Evolutionary conservation across 2,113 vertebrate species (phyloP), one percentile per base, ranked within the genome.

Genomic region (Myotis yumanensis): DNA sequence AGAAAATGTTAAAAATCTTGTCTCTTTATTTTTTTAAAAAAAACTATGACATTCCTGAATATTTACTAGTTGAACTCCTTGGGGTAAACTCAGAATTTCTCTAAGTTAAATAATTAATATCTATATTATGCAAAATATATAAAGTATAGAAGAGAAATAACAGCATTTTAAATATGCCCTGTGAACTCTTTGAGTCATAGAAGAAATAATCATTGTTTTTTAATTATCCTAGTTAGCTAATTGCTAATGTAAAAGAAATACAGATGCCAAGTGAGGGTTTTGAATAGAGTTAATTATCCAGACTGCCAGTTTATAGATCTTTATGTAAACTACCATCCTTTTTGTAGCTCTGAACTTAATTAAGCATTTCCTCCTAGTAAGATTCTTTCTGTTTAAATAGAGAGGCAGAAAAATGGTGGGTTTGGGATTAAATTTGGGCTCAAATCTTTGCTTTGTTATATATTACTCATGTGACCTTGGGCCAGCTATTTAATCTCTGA

Each of bases 21-120:
- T 79, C 23, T 71, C 32, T 94, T 68, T 37, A 59, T 76, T 93
- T 25, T 25, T 25, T 11, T 23, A 54, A 69, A 43, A 32, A 88
- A 20, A 62, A 2, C 2, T n/a, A 11, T 51, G 43, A 51, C 37
- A 37, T 90, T 90, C 51, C 59, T 77, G 18, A 66, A 5, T 95
- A 37, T 54, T 15, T 87, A 59, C 90, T 88, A 77, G 28, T 66
- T 90, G 93, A 97, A 97, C 95, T 96, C 91, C 86, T 97, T 97
- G 93, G 89, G 82, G 71, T 92, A 94, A 97, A 86, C 64, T 92
- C 81, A 95, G 81, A 91, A 94, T 97, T 93, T 86, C 59, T 97
- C 62, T 95, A 92, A 46, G 97, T 93, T 87, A 96, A 52, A 75
- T 95, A 0, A 4, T 95, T 94, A 92, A 92, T 96, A 94, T 97